Evolutionary conservation across 2,797 vertebrate species (phyloP).

Genomic region (Mormyrus proboscirostris): DNA sequence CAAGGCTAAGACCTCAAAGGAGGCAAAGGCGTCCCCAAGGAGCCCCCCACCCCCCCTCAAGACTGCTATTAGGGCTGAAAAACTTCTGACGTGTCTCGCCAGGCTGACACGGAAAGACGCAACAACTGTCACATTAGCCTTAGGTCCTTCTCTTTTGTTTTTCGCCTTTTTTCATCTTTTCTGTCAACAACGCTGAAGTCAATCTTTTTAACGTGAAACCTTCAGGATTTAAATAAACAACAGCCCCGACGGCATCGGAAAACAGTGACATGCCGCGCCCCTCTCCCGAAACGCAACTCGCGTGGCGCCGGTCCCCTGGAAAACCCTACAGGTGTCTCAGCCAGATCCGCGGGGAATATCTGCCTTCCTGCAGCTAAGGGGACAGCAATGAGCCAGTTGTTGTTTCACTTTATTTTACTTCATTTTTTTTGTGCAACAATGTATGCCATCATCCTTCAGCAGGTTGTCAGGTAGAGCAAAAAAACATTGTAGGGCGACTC

Average conservation of each 20-base stretch:
- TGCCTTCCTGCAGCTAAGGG: not conserved
- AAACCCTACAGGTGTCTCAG: not conserved
- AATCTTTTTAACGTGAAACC: not conserved
- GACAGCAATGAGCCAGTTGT: not conserved
- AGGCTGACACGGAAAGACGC: not conserved
- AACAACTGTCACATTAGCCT: not conserved
- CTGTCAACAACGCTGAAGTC: not conserved
- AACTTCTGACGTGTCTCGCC: not conserved
- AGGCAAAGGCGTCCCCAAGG: not conserved
- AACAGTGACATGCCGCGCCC: not conserved
- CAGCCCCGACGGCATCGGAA: not conserved
- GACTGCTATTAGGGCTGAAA: not conserved
- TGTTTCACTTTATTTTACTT: not conserved
- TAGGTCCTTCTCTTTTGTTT: not conserved
- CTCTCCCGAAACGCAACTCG: not conserved
- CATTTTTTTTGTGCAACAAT: not conserved
- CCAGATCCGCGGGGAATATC: conserved; percentile 5
- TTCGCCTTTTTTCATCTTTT: not conserved
- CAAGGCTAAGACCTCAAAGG: not conserved
- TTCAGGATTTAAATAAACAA: conserved; percentile 7
- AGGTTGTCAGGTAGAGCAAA: conserved; percentile 3
- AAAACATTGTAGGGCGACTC: not conserved
- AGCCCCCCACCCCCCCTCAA: not conserved
- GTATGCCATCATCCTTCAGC: not conserved
- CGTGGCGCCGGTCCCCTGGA: not conserved